Evolutionary conservation across 2,113 vertebrate genomes (phyloP).

Genomic region (Acinonyx jubatus): DNA sequence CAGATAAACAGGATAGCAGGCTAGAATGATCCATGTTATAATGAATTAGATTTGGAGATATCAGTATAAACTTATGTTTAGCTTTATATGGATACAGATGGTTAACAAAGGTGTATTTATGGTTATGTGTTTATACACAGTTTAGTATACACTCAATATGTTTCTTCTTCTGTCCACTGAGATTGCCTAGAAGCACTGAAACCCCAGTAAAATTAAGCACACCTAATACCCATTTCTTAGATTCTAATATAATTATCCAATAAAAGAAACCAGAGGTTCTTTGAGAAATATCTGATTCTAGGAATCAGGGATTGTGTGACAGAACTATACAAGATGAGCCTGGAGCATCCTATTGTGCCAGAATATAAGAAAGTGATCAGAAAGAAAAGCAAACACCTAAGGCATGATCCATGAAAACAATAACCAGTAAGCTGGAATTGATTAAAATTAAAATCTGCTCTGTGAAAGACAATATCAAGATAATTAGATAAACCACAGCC

Average conservation of each 20-base stretch:
- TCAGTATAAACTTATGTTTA: neutral
- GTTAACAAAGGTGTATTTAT: neutral
- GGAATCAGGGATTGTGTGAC: neutral
- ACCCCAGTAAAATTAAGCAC: neutral
- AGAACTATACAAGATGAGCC: neutral
- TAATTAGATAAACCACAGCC: neutral
- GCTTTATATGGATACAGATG: neutral
- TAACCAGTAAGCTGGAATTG: neutral
- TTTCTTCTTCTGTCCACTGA: neutral
- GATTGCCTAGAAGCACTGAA: neutral
- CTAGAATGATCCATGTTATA: neutral
- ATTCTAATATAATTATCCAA: neutral
- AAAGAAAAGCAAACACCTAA: neutral
- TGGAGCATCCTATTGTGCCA: neutral
- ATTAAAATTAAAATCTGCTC: neutral
- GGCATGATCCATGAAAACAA: neutral
- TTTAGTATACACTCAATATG: neutral
- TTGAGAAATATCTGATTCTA: neutral
- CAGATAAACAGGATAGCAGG: neutral
- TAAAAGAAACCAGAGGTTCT: neutral
- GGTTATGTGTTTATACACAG: neutral
- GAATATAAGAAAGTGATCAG: neutral
- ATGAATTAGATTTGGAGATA: neutral
- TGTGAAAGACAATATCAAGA: neutral
- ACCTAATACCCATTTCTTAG: neutral